A percentile compares a stretch with the other conserved stretches of the same genome.
Evolutionary conservation across 2,797 vertebrate species (phyloP).

Genomic region (Benthosema pterotum): DNA sequence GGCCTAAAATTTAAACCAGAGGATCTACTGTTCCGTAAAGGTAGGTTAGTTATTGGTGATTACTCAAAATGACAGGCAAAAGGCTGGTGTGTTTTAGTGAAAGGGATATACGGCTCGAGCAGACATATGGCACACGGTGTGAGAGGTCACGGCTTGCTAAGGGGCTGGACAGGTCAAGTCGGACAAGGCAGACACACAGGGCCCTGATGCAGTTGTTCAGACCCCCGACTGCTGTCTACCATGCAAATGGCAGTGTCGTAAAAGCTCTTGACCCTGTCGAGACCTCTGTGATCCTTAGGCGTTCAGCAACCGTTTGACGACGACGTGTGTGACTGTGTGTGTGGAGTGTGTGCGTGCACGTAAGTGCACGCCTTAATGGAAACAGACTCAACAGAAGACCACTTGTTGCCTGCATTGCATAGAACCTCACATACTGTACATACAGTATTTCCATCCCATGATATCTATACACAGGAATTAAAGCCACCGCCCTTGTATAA

Average conservation of each 20-base stretch:
- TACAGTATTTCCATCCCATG: conserved; percentile 24
- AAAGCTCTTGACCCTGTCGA: conserved; percentile 28
- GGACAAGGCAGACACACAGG: not conserved
- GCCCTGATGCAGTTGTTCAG: not conserved
- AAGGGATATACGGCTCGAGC: not conserved
- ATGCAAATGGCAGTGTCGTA: conserved; percentile 5
- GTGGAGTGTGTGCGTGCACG: too few relatives aligned
- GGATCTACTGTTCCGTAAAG: conserved; percentile 20
- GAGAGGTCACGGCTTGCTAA: not conserved
- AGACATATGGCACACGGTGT: not conserved
- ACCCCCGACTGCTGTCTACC: conserved; percentile 8
- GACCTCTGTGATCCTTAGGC: not conserved
- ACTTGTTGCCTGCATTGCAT: not conserved
- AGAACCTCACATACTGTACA: conserved; percentile 2
- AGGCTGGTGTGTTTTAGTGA: not conserved
- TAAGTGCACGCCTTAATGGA: too few relatives aligned
- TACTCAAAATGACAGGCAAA: conserved; percentile 22
- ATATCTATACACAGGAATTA: conserved; percentile 9
- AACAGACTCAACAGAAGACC: too few relatives aligned
- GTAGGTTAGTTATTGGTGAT: conserved; percentile 36
- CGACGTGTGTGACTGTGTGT: too few relatives aligned
- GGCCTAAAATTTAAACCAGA: conserved; percentile 22
- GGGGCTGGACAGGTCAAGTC: conserved; percentile 2
- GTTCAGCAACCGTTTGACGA: too few relatives aligned
- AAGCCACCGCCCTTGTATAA: conserved; percentile 31